Conservation (phyloP, 2,113 vertebrate species). For the Argyrosomus japonicus region DNA sequence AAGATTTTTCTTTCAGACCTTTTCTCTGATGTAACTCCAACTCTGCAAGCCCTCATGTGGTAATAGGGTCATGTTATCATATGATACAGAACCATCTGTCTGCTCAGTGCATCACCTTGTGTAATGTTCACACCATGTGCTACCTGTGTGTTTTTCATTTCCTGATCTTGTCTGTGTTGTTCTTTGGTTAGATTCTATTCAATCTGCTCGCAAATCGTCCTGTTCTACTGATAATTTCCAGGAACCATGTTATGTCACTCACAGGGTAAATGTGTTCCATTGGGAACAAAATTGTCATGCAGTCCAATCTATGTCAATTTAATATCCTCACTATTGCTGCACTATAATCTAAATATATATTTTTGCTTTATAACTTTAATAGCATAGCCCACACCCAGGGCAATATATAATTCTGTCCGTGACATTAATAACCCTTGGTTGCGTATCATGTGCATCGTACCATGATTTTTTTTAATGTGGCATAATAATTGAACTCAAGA, state of each 20-base stretch:
- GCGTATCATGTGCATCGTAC: background rate
- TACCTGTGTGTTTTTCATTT: background rate
- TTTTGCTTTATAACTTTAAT: background rate
- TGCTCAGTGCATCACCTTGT: background rate
- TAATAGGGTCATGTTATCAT: constrained; percentile 32
- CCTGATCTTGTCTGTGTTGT: background rate
- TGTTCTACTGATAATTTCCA: background rate
- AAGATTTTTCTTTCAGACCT: constrained; percentile 4
- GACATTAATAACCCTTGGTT: background rate
- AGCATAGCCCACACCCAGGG: background rate
- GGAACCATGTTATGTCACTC: background rate
- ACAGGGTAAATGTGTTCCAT: no score
- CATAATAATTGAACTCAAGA: constrained; percentile 16
- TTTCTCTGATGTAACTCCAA: constrained; percentile 45
- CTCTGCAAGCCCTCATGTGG: constrained; percentile 34
- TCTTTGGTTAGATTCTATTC: background rate
- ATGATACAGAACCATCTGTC: constrained; percentile 47
- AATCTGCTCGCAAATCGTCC: background rate
- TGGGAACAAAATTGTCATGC: background rate
- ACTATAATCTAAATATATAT: background rate
- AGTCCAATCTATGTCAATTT: background rate
- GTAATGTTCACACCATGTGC: constrained; percentile 1
- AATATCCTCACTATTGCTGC: background rate
- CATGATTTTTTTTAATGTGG: background rate
- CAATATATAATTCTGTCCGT: background rate